Percentiles rank a stretch among this genome's conserved stretches.
phyloP scores from a whole-genome alignment of 2,888 invertebrate species.

The Tineola bisselliella region DNA sequence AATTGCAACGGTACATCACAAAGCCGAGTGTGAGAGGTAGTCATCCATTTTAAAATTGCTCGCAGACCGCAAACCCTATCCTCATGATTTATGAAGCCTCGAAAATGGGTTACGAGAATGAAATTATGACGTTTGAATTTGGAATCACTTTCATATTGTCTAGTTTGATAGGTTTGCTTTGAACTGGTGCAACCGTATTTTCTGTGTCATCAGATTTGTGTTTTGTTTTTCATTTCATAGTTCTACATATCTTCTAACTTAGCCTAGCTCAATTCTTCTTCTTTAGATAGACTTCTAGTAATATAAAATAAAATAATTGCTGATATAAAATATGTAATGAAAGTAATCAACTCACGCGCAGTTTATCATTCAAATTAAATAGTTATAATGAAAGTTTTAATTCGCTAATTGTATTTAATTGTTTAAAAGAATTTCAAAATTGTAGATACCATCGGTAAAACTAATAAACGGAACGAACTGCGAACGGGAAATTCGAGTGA shows the following conservation, averaged over 20 bases:
- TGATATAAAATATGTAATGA: too few species aligned
- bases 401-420: too few species aligned
- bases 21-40: slow-evolving; percentile 40
- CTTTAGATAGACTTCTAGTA: too few species aligned
- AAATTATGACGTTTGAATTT: slow-evolving; percentile 16
- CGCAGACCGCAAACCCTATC: slow-evolving; percentile 21
- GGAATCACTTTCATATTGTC: slow-evolving; percentile 11
- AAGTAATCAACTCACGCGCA: too few species aligned
- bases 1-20: slow-evolving; percentile 53
- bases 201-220: not conserved
- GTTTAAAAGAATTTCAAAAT: not conserved
- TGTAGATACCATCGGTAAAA: not conserved
- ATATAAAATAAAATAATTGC: too few species aligned
- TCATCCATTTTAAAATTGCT: slow-evolving; percentile 61
- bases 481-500: not conserved
- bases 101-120: slow-evolving; percentile 55
- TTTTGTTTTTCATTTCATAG: not conserved
- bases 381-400: too few species aligned
- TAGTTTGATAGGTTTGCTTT: not conserved
- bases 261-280: too few species aligned
- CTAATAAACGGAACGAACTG: not conserved
- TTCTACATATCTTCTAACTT: not conserved
- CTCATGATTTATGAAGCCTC: slow-evolving; percentile 55
- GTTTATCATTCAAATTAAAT: too few species aligned
- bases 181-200: not conserved